These are phyloP conservation scores for Oreochromis mossambicus DNA, from an alignment of 2,797 vertebrate species.

Conservation along the genomic window DNA sequence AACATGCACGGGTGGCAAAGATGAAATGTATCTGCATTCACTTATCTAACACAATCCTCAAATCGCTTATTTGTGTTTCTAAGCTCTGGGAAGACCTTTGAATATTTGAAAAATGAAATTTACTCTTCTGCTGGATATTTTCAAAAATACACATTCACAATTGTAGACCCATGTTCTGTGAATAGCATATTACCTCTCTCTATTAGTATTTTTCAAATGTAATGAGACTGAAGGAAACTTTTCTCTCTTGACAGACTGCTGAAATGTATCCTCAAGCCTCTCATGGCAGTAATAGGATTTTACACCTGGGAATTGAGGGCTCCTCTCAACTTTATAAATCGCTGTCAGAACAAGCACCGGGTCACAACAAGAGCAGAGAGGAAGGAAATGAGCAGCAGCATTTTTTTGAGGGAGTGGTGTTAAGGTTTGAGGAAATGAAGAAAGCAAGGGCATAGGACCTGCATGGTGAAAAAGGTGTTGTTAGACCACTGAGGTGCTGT, in stretches of 20 bases:
- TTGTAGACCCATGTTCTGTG: not conserved
- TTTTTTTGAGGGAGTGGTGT: not conserved
- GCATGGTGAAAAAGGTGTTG: slow-evolving; percentile 23
- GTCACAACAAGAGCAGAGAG: slow-evolving; percentile 44
- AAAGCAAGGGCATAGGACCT: slow-evolving; percentile 1
- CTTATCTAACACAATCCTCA: slow-evolving; percentile 1
- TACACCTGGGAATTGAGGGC: slow-evolving; percentile 63
- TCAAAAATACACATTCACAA: not conserved
- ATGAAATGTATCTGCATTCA: slow-evolving; percentile 25
- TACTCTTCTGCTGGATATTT: not conserved
- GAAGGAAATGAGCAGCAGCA: slow-evolving; percentile 17
- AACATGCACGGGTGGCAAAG: slow-evolving; percentile 10
- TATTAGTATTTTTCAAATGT: slow-evolving; percentile 31
- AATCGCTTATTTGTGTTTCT: not conserved
- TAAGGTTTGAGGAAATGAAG: not conserved
- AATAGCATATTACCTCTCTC: slow-evolving; percentile 2
- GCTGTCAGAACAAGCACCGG: slow-evolving; percentile 66
- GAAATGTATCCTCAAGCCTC: slow-evolving; percentile 48
- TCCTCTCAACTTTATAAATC: slow-evolving; percentile 55
- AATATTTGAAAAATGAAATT: slow-evolving; percentile 27
- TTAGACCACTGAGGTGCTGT: slow-evolving; percentile 12
- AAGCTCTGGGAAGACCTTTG: not conserved
- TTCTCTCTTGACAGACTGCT: slow-evolving; percentile 48
- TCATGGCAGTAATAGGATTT: slow-evolving; percentile 63
- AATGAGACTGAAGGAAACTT: slow-evolving; percentile 35